phyloP scores from a whole-genome alignment of 2,888 invertebrate species.

The Pristionchus mayeri region DNA sequence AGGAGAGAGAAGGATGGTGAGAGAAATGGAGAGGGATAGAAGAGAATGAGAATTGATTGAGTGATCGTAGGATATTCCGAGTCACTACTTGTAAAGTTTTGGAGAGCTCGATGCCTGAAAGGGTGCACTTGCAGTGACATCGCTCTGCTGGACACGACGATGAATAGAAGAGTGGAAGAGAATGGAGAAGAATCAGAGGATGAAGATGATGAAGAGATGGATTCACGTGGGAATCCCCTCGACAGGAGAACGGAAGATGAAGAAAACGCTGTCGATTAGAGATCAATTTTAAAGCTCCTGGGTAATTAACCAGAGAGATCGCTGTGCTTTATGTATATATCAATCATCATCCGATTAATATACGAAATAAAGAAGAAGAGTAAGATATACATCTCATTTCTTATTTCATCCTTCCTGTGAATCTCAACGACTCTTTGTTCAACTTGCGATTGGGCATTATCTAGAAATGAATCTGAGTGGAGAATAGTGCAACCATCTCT shows the following conservation, averaged over 20 bases:
- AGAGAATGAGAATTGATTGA: too few relatives aligned
- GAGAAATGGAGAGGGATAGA: neutral
- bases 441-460: neutral
- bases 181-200: neutral
- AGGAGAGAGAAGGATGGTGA: slow-evolving; percentile 5
- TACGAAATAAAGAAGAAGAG: neutral
- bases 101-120: too few relatives aligned
- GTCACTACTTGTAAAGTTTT: too few relatives aligned
- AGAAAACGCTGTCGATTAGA: too few relatives aligned
- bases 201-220: too few relatives aligned
- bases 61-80: too few relatives aligned
- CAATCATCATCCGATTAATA: too few relatives aligned
- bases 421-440: slow-evolving; percentile 29
- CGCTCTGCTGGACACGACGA: neutral
- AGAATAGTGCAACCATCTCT: neutral
- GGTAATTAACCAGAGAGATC: too few relatives aligned
- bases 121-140: neutral
- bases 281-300: too few relatives aligned
- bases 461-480: neutral
- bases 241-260: too few relatives aligned
- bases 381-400: neutral
- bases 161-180: neutral
- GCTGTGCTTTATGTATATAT: too few relatives aligned
- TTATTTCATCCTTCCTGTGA: neutral
- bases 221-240: too few relatives aligned